Evolutionary conservation across 2,888 invertebrate genomes (phyloP).

Genomic region (Philonicus albiceps): DNA sequence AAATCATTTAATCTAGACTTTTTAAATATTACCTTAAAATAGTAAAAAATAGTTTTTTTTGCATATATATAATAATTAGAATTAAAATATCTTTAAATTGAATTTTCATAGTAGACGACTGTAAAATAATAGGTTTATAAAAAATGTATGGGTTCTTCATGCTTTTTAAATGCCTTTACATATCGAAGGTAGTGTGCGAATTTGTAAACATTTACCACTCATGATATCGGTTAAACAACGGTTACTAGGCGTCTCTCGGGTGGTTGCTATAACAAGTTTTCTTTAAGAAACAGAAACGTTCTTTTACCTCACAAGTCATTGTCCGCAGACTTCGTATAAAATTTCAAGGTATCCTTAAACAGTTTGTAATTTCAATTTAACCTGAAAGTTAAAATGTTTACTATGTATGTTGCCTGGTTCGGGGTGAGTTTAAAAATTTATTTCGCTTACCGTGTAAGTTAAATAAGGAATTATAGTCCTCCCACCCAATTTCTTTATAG

Average conservation of each 20-base stretch:
- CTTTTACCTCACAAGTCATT: background rate
- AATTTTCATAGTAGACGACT: too few relatives aligned
- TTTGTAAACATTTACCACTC: background rate
- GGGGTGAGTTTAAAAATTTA: slow-evolving; percentile 49
- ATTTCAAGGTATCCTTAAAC: background rate
- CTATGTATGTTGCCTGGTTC: slow-evolving; percentile 54
- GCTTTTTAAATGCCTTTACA: background rate
- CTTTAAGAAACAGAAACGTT: background rate
- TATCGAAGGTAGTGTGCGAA: background rate
- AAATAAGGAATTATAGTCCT: background rate
- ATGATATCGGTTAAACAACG: slow-evolving; percentile 44
- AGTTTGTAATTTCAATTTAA: background rate
- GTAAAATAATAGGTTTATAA: background rate
- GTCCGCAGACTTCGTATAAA: background rate
- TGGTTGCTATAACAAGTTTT: slow-evolving; percentile 41
- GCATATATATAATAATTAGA: too few relatives aligned
- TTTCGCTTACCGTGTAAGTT: background rate
- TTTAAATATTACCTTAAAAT: too few relatives aligned
- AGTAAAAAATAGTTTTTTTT: too few relatives aligned
- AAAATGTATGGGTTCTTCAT: background rate
- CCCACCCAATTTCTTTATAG: background rate
- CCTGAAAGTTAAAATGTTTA: slow-evolving; percentile 50
- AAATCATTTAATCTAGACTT: too few relatives aligned
- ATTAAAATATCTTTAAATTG: background rate
- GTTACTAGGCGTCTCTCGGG: slow-evolving; percentile 44